phyloP scores from a whole-genome alignment of 2,888 invertebrate species.

The Oligia strigilis region DNA sequence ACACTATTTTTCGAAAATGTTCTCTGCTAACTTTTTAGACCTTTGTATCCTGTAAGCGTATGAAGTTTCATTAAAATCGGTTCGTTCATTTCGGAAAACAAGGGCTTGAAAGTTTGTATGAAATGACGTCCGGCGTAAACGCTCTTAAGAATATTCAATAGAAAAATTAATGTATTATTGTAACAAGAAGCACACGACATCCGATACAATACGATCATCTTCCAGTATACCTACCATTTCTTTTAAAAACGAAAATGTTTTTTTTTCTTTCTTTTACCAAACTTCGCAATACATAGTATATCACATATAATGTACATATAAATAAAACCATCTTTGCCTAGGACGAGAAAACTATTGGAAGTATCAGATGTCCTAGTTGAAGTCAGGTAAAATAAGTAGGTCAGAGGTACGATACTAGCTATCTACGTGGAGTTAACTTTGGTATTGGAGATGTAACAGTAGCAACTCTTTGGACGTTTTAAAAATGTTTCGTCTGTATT shows the following conservation, averaged over 20 bases:
- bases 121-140: no score
- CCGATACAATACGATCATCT: constrained; percentile 3
- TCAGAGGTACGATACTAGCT: constrained; percentile 12
- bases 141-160: not conserved
- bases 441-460: constrained; percentile 30
- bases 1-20: no score
- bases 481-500: not conserved
- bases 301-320: constrained; percentile 16
- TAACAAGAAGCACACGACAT: not conserved
- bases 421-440: constrained; percentile 29
- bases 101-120: no score
- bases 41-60: no score
- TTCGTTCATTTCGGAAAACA: no score
- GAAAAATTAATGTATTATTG: not conserved
- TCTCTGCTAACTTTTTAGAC: no score
- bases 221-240: not conserved
- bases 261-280: not conserved
- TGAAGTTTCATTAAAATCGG: no score
- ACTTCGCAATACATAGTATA: not conserved
- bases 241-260: not conserved
- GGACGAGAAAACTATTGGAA: constrained; percentile 9
- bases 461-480: constrained; percentile 19
- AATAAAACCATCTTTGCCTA: constrained; percentile 22
- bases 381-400: constrained; percentile 41
- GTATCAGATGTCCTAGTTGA: constrained; percentile 48